A percentile compares a stretch with the other conserved stretches of the same genome.
phyloP scores from a whole-genome alignment of 1,140 invertebrate genomes.

The Amphibalanus amphitrite region DNA sequence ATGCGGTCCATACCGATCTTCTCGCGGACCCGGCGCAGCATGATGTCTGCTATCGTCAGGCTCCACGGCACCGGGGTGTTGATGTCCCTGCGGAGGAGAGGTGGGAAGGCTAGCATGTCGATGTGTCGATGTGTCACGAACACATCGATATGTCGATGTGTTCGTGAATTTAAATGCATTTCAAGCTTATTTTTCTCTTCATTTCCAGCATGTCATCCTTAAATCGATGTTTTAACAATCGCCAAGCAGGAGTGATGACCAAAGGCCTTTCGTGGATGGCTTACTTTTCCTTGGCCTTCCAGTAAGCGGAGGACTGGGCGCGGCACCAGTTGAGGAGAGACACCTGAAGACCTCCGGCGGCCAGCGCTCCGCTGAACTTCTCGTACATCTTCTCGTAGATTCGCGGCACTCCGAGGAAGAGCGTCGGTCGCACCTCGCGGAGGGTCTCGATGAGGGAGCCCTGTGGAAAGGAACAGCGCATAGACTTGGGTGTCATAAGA shows the following conservation, averaged over 20 bases:
- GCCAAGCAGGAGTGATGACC: no score
- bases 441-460: slow-evolving; percentile 56
- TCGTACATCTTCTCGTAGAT: slow-evolving; percentile 89
- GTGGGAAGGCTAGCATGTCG: no score
- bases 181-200: no score
- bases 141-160: no score
- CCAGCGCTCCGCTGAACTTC: slow-evolving; percentile 46
- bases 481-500: no score
- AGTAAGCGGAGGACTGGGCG: background rate
- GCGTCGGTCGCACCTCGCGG: slow-evolving; percentile 53
- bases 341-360: background rate
- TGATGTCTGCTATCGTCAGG: background rate
- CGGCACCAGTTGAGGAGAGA: background rate
- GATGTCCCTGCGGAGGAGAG: background rate
- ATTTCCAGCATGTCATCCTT: no score
- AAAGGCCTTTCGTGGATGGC: no score
- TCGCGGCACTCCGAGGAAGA: slow-evolving; percentile 69
- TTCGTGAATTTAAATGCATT: no score
- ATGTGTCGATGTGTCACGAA: no score
- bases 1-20: background rate
- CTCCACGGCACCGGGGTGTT: background rate
- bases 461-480: no score
- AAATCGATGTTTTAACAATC: no score
- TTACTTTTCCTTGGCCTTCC: background rate
- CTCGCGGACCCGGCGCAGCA: background rate